Base-by-base conservation (phyloP, 1,140 invertebrate genomes). In the Diprion similis region DNA sequence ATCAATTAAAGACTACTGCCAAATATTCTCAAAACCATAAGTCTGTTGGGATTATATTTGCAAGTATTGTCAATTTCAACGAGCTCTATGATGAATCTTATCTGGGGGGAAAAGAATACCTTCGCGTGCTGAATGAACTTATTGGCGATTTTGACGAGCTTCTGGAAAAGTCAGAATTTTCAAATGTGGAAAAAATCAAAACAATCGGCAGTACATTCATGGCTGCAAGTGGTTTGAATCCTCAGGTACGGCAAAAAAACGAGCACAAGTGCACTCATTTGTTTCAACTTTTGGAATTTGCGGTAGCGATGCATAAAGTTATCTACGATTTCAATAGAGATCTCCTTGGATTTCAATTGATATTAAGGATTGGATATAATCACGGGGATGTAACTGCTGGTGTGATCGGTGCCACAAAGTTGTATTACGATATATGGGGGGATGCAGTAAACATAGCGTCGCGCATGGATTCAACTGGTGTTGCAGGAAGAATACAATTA, bases 371-470 rank as follows among this genome's bases (percentile, higher is more conserved):
- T n/a, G 93, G 93, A 1, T 93, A 92, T 78, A 95, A 95, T 79
- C 93, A 92, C 75, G 97, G 97, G 0, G 96, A 98, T 78, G 96
- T 98, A 0, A 98, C 96, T 0, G 96, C 97, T 0, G 98, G 98
- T 7, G 97, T 99, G 0, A 98, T 99, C 68, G 98, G 98, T 0
- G 98, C 97, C 0, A 96, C 95, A 0, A 99, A 99, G 83, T 89
- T 99, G 17, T 96, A 97, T 81, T 99, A 98, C 78, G 98, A 99
- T 85, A 99, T 99, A 71, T 99, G 98, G 98, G 98, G 98, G 0
- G 97, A 99, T 87, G 97, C 98, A 0, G 97, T 99, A 0, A 99
- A 99, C 87, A 98, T 99, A 71, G 97, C 98, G 0, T 97, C 95
- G 7, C 89, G 98, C 71, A 98, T 96, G 98, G 98, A 99, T 83